These are phyloP conservation scores for Micrasema longulum DNA, from an alignment of 1,140 invertebrate species.

Conservation along the genomic window DNA sequence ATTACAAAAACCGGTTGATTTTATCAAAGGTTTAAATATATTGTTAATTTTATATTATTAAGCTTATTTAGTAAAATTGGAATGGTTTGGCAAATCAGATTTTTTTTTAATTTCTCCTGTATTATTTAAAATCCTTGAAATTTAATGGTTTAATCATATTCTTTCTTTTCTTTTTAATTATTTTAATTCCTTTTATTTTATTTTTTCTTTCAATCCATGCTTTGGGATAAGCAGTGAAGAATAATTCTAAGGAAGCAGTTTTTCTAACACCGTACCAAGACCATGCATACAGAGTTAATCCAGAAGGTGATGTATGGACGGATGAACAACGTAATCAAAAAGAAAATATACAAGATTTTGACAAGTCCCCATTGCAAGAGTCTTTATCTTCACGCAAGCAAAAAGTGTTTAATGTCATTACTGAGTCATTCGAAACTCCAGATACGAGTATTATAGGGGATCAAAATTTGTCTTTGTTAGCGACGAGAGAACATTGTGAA, in stretches of 20 bases:
- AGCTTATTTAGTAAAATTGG: too few species aligned
- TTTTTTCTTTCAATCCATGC: conserved; percentile 30
- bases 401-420: conserved; percentile 48
- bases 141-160: too few species aligned
- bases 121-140: too few species aligned
- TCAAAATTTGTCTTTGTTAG: conserved; percentile 23
- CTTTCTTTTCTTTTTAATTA: conserved; percentile 32
- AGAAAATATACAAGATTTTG: neutral
- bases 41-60: too few species aligned
- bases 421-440: conserved; percentile 51
- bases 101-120: too few species aligned
- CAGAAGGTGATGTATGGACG: neutral
- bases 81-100: too few species aligned
- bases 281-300: conserved; percentile 1
- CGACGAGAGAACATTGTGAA: conserved; percentile 37
- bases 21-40: too few species aligned
- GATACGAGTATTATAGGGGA: conserved; percentile 34
- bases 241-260: conserved; percentile 21
- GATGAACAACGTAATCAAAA: conserved; percentile 4
- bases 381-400: conserved; percentile 22
- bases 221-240: conserved; percentile 36
- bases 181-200: conserved; percentile 47
- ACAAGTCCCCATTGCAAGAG: too few species aligned
- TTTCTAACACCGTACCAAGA: conserved; percentile 39
- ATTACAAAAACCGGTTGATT: too few species aligned